Base-by-base conservation (phyloP, 2,797 vertebrate genomes). In the Sternarchorhynchus goeldii region DNA sequence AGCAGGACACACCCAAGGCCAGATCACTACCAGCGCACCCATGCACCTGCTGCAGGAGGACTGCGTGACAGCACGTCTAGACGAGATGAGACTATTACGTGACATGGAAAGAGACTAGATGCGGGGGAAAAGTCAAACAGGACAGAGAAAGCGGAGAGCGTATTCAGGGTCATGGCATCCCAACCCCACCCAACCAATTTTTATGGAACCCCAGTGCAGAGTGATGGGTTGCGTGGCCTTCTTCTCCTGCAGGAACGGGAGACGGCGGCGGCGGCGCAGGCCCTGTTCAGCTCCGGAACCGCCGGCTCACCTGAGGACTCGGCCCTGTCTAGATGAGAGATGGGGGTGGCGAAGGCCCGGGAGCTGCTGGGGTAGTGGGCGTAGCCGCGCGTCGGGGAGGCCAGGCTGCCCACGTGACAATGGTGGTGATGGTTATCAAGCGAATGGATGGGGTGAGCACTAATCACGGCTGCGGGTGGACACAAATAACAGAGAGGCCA, bases 361-460 rank as follows among this genome's bases (percentile, higher is more conserved):
- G 94, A 92, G 83, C 88, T 91, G 93, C 93, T 92, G 87, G 95
- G 94, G 88, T 96, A 95, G 89, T 96, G 94, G 90, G 96, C 94
- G 92, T 96, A 96, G 92, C 94, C 94, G 95, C 95, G 94, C 81
- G 95, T 95, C 85, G 96, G 95, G 78, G 96, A 96, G 77, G 93
- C 95, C 93, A 97, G 94, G 94, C 95, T 96, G 94, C 96, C 96
- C 94, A 95, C 96, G 95, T 98, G 96, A 96, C 98, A 98, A 97
- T 98, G 95, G 94, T 97, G 96, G 93, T 98, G 96, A 95, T 97
- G 96, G 94, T 96, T 97, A 95, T 99, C 97, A 79, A 99, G 96
- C 90, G 97, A 97, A 97, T 99, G 97, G 96, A 99, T 99, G 95
- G 97, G 97, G 94, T 99, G 97, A 94, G 97, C 97, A 93, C 97